phyloP scores from a whole-genome alignment of 2,888 invertebrate species.

The Cantharis flavilabris region DNA sequence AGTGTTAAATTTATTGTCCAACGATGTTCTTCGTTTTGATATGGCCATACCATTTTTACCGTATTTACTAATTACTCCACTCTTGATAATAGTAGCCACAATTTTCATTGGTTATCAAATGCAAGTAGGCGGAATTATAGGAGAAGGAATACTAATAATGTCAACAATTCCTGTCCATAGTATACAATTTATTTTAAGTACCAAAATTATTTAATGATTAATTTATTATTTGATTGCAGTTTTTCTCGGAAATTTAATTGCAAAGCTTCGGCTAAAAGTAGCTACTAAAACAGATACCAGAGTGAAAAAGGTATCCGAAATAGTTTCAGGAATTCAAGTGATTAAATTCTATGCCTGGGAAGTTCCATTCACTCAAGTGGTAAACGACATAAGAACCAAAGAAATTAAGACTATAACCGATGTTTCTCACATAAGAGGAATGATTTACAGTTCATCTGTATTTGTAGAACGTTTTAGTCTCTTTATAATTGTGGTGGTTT shows the following conservation, averaged over 20 bases:
- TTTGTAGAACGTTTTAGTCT: conserved; percentile 82
- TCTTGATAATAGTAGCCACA: conserved; percentile 77
- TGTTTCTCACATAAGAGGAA: conserved; percentile 65
- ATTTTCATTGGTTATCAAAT: conserved; percentile 73
- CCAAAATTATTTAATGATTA: not conserved
- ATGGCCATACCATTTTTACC: conserved; percentile 79
- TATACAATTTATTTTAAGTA: conserved; percentile 32
- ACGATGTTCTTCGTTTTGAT: conserved; percentile 89
- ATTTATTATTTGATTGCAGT: conserved; percentile 16
- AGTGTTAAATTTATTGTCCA: conserved; percentile 81
- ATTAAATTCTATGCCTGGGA: conserved; percentile 80
- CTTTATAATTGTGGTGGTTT: conserved; percentile 76
- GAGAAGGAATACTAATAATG: conserved; percentile 61
- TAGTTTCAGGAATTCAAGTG: conserved; percentile 69
- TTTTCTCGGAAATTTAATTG: conserved; percentile 33
- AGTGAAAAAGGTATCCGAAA: conserved; percentile 70
- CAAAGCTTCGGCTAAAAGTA: conserved; percentile 48
- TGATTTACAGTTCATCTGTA: conserved; percentile 73
- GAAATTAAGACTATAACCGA: conserved; percentile 38
- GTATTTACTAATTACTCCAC: conserved; percentile 80
- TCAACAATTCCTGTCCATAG: conserved; percentile 60
- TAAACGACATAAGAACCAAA: conserved; percentile 22
- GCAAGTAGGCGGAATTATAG: conserved; percentile 61
- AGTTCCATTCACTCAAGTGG: conserved; percentile 61
- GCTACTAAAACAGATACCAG: conserved; percentile 63